phyloP scores from a whole-genome alignment of 2,888 invertebrate species.

The Polydrusus tereticollis region DNA sequence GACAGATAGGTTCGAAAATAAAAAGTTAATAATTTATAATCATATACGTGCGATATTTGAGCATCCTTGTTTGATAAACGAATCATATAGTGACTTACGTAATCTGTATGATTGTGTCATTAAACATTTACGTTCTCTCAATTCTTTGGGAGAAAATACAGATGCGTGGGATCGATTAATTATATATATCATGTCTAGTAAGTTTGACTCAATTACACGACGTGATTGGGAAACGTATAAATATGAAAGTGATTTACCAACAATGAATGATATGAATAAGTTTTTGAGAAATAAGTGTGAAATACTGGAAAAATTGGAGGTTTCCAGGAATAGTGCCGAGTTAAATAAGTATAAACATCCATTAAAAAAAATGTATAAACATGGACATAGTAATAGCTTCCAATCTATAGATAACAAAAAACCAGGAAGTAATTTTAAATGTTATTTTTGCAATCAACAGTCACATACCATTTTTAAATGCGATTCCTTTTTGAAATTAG shows the following conservation, averaged over 20 bases:
- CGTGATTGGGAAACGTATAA: neutral
- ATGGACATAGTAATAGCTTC: no score
- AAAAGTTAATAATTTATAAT: no score
- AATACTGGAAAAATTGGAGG: neutral
- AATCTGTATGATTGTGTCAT: slow-evolving; percentile 35
- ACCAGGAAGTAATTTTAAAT: neutral
- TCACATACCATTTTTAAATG: slow-evolving; percentile 38
- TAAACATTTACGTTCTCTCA: slow-evolving; percentile 38
- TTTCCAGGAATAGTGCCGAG: no score
- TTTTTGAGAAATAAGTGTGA: neutral
- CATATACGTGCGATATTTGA: slow-evolving; percentile 11
- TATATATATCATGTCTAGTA: neutral
- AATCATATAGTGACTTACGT: slow-evolving; percentile 33
- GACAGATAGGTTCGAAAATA: neutral
- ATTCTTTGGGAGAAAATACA: slow-evolving; percentile 32
- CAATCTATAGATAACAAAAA: no score
- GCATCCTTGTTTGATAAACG: neutral
- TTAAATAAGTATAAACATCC: no score
- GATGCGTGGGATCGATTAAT: neutral
- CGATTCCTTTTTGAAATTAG: slow-evolving; percentile 10
- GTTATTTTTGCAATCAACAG: slow-evolving; percentile 36
- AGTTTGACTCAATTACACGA: neutral
- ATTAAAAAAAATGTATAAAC: no score
- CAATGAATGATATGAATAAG: neutral
- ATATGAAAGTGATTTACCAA: neutral